Evolutionary conservation across 2,113 vertebrate genomes (phyloP).

Genomic region (Erpornis zantholeuca): DNA sequence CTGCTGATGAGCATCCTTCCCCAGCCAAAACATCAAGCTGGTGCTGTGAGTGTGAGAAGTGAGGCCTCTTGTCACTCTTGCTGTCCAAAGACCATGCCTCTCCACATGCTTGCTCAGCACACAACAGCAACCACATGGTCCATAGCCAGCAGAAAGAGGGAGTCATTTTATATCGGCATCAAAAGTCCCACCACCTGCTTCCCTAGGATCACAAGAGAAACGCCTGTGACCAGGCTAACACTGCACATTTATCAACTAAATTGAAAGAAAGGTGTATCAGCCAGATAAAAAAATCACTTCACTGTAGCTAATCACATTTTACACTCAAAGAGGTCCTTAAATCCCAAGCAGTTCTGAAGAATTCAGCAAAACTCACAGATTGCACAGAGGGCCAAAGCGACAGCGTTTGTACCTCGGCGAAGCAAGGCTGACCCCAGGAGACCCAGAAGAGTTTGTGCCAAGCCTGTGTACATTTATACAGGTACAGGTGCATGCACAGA

Average conservation of each 20-base stretch:
- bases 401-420: background rate
- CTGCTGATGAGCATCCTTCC: rapidly evolving
- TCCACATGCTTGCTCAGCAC: too few relatives aligned
- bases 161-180: background rate
- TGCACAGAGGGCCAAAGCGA: background rate
- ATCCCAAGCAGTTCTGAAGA: background rate
- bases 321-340: background rate
- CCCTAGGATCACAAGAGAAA: background rate
- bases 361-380: background rate
- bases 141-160: rapidly evolving
- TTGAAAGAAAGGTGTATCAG: conserved; percentile 27
- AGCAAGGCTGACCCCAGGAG: background rate
- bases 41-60: rapidly evolving
- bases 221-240: background rate
- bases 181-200: background rate
- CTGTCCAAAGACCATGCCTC: background rate
- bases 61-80: background rate
- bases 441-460: background rate
- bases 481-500: rapidly evolving
- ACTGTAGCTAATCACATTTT: conserved; percentile 1
- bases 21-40: background rate
- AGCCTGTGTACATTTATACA: background rate
- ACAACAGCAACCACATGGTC: background rate
- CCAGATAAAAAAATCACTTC: conserved; percentile 20
- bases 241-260: background rate